These are phyloP conservation scores for Drosophila fungiperda DNA, from an alignment of 2,888 invertebrate species.

Conservation along the genomic window DNA sequence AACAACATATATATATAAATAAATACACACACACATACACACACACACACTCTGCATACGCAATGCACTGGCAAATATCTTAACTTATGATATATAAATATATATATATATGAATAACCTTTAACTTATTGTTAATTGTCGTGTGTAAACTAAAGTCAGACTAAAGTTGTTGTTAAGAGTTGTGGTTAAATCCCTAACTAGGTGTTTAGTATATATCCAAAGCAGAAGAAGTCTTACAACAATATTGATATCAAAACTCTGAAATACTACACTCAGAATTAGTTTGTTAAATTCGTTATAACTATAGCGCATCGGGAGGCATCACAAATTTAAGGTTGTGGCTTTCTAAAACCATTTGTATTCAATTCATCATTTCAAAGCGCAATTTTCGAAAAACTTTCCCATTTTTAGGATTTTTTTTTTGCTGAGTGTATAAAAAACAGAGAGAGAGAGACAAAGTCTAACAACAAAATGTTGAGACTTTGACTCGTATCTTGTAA, in stretches of 20 bases:
- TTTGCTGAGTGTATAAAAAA: neutral
- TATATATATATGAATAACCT: conserved; percentile 24
- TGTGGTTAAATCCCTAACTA: conserved; percentile 34
- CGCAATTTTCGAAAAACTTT: too few species aligned
- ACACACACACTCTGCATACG: conserved; percentile 66
- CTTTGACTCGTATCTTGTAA: neutral
- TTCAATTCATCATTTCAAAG: too few species aligned
- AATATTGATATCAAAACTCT: neutral
- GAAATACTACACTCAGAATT: neutral
- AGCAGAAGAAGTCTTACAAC: neutral
- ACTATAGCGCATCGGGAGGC: too few species aligned
- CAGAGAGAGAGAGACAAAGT: neutral
- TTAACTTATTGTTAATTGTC: conserved; percentile 17
- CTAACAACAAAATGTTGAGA: conserved; percentile 1
- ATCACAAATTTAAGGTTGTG: too few species aligned
- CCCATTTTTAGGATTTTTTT: neutral
- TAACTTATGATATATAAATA: conserved; percentile 23
- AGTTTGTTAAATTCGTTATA: too few species aligned
- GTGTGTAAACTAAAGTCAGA: conserved; percentile 32
- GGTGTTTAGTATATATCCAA: conserved; percentile 17
- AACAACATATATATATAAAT: conserved; percentile 23
- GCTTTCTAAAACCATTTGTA: too few species aligned
- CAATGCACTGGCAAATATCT: conserved; percentile 70
- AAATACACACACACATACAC: conserved; percentile 15
- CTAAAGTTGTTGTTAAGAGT: conserved; percentile 21